Percentiles rank a stretch among this genome's conserved stretches.
These are phyloP conservation scores for Epinephelus cyanopodus DNA, from an alignment of 2,113 vertebrate genomes.

Conservation along the genomic window DNA sequence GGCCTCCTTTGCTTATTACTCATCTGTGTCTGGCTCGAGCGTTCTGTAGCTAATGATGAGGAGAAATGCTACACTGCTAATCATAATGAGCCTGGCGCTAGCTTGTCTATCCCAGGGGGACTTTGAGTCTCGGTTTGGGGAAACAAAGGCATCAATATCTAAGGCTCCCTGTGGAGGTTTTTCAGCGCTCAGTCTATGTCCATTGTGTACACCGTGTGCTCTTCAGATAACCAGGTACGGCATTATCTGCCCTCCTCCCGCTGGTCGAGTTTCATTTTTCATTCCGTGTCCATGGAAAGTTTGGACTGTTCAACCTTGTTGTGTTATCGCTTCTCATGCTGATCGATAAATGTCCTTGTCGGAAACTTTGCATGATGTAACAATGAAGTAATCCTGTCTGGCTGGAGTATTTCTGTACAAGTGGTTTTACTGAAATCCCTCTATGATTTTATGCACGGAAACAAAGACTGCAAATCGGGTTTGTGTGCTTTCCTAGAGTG, in stretches of 20 bases:
- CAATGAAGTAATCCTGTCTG: constrained; percentile 45
- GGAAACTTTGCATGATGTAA: constrained; percentile 43
- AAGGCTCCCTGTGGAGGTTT: constrained; percentile 44
- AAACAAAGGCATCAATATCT: constrained; percentile 62
- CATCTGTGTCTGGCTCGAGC: constrained; percentile 29
- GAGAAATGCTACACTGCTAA: constrained; percentile 51
- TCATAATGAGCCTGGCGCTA: constrained; percentile 59
- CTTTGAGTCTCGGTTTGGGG: constrained; percentile 43
- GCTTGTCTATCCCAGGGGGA: constrained; percentile 39
- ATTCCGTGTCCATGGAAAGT: neutral
- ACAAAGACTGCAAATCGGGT: constrained; percentile 49
- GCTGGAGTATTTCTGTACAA: neutral
- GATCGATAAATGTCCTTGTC: neutral
- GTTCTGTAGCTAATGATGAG: constrained; percentile 38
- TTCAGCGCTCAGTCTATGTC: constrained; percentile 20
- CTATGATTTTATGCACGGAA: constrained; percentile 42
- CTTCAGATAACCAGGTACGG: constrained; percentile 30
- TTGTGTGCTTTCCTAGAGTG: constrained; percentile 57
- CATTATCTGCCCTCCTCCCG: constrained; percentile 11
- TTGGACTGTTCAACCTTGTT: constrained; percentile 8
- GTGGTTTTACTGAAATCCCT: constrained; percentile 55
- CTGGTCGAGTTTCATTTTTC: constrained; percentile 22
- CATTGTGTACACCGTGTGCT: constrained; percentile 35
- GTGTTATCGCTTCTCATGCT: constrained; percentile 6
- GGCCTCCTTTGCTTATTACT: constrained; percentile 15